phyloP scores from a whole-genome alignment of 2,888 invertebrate genomes.

The Acholoe squamosa region DNA sequence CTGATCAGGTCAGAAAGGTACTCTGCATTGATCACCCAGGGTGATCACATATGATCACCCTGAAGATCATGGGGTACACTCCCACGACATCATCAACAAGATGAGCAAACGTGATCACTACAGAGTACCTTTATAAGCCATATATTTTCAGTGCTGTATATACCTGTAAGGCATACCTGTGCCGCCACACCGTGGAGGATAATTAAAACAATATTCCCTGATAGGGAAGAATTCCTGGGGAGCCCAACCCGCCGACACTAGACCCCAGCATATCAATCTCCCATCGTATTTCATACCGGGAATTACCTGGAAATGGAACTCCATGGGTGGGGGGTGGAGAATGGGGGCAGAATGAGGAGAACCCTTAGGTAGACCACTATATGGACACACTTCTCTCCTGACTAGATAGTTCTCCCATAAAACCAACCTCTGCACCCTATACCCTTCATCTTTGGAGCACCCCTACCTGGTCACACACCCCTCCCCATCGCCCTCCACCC shows the following conservation, averaged over 20 bases:
- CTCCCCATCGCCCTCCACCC: too few species aligned
- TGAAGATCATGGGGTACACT: too few species aligned
- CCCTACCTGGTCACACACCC: neutral
- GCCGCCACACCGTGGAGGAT: neutral
- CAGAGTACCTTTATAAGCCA: too few species aligned
- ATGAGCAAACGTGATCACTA: too few species aligned
- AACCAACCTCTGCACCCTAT: neutral
- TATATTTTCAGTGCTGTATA: too few species aligned
- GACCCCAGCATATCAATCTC: neutral
- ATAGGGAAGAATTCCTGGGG: neutral
- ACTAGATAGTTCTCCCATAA: neutral
- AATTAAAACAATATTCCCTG: slow-evolving; percentile 27
- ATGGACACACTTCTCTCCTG: neutral
- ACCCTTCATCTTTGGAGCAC: neutral
- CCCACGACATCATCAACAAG: too few species aligned
- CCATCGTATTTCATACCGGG: slow-evolving; percentile 10
- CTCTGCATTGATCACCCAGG: too few species aligned
- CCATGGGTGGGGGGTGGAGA: neutral
- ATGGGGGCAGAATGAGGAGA: neutral
- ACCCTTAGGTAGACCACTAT: too few species aligned
- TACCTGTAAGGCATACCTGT: neutral
- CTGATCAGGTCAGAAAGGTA: too few species aligned
- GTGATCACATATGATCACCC: too few species aligned
- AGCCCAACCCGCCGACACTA: neutral
- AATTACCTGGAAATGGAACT: slow-evolving; percentile 17